Conservation (phyloP, 2,888 invertebrate genomes). For the Polymixis flavicincta region DNA sequence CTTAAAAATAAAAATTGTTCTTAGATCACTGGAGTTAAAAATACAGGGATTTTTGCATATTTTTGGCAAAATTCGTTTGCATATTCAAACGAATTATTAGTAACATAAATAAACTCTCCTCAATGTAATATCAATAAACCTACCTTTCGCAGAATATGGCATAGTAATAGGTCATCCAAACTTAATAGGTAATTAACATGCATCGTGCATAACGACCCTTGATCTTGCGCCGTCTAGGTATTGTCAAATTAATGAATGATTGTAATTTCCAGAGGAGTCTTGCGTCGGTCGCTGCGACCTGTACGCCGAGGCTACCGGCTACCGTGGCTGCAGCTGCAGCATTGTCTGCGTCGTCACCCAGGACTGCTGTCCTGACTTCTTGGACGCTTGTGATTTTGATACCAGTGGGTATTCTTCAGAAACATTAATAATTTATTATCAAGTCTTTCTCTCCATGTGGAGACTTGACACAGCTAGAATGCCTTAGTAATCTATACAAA, state of each 20-base stretch:
- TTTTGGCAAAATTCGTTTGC: too few species aligned
- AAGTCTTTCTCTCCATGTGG: not conserved
- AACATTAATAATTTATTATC: not conserved
- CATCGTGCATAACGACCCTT: too few species aligned
- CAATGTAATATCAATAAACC: not conserved
- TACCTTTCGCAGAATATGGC: not conserved
- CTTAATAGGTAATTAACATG: not conserved
- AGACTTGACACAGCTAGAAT: not conserved
- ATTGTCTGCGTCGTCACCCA: conserved; percentile 87
- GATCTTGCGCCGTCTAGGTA: not conserved
- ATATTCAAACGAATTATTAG: too few species aligned
- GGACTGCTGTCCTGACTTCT: conserved; percentile 93
- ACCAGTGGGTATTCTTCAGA: not conserved
- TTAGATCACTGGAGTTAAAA: too few species aligned
- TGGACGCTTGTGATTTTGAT: conserved; percentile 88
- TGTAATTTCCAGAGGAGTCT: conserved; percentile 79
- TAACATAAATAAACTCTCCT: not conserved
- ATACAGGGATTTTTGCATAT: too few species aligned
- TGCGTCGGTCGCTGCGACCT: conserved; percentile 88
- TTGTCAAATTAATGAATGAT: not conserved
- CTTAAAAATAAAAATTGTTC: too few species aligned
- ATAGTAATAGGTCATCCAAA: not conserved
- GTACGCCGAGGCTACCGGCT: not conserved
- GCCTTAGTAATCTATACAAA: not conserved
- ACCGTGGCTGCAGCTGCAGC: conserved; percentile 90